Base-by-base conservation (phyloP, 2,797 vertebrate species). In the Siniperca undulata region DNA sequence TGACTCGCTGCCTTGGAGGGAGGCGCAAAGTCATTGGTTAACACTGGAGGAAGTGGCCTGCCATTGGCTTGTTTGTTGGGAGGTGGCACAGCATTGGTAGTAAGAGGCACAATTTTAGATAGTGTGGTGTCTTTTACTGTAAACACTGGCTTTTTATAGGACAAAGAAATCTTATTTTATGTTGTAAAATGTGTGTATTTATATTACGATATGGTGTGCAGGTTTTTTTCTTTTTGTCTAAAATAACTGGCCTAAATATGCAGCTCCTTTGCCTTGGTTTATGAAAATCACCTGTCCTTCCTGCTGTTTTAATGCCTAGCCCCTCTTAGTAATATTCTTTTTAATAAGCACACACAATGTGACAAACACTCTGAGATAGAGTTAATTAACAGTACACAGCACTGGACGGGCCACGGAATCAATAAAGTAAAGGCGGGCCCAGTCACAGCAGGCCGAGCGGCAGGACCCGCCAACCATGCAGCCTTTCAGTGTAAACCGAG, bases 321-420 rank as follows among this genome's bases (percentile, higher is more conserved):
- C 76, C 71, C 84, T 89, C 84, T 90, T 74, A 80, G 84, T 90
- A 91, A 88, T 87, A 86, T 80, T 55, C 81, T 86, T 86, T 92
- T 90, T 89, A 88, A 92, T 90, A 93, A 87, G 89, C 87, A 80
- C 84, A 73, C 86, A 87, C 81, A 89, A 92, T 92, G 92, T 84
- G 92, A 85, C 82, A 83, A 89, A 87, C 83, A 75, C 87, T 89
- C 62, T 2, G 71, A 89, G 84, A 89, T 74, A 36, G 82, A 92
- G 92, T 93, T 95, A 95, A 96, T 95, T 95, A 95, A 94, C 90
- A 86, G 88, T 82, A 76, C 87, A 81, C 82, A 92, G 88, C 71
- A 42, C 80, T 88, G 88, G 91, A 91, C 74, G 55, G 84, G 89
- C 80, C 70, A 22, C 19, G 22, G 88, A 92, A 93, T 94, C 92